Evolutionary conservation across 2,888 invertebrate genomes (phyloP), one percentile per base, ranked within the genome.

Genomic region (Troides helena): DNA sequence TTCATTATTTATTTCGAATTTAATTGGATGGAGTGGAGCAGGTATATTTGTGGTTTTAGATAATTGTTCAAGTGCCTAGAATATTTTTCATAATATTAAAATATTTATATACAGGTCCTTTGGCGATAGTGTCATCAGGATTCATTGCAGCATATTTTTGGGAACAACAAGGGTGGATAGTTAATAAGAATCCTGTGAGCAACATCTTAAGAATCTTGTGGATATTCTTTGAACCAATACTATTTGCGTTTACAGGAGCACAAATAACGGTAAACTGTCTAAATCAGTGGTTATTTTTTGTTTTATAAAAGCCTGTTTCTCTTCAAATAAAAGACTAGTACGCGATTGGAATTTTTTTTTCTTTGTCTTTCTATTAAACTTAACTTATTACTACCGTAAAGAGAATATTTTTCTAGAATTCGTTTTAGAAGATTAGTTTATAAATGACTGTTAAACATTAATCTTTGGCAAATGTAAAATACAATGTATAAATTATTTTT

Each of bases 171-270:
- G 96, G 96, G 36, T 96, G 96, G 96, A 93, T 94, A 53, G 93
- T 96, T 6, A 96, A 96, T 74, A 95, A 95, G 75, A 96, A 96
- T 79, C 95, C 96, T 10, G 95, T 97, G 0, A 94, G 95, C 60
- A 95, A 95, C 62, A 93, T 96, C 17, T 96, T 97, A 78, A 95
- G 96, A 79, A 95, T 96, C 62, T 92, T 97, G 77, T 98, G 98
- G 98, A 95, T 96, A 93, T 94, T 98, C 72, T 96, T 97, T 85
- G 97, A 98, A 84, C 98, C 98, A 0, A 95, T 98, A 73, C 91
- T 98, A 43, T 98, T 98, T 87, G 96, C 96, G 39, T 94, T 98
- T 67, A 98, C 98, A 61, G 98, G 98, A 36, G 95, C 97, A 18
- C 96, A 97, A 88, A 95, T 98, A 62, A 95, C 95, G 79, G 93